Percentiles rank a stretch among this genome's conserved stretches.
Conservation (phyloP, 2,888 invertebrate genomes). For the Galeruca laticollis region DNA sequence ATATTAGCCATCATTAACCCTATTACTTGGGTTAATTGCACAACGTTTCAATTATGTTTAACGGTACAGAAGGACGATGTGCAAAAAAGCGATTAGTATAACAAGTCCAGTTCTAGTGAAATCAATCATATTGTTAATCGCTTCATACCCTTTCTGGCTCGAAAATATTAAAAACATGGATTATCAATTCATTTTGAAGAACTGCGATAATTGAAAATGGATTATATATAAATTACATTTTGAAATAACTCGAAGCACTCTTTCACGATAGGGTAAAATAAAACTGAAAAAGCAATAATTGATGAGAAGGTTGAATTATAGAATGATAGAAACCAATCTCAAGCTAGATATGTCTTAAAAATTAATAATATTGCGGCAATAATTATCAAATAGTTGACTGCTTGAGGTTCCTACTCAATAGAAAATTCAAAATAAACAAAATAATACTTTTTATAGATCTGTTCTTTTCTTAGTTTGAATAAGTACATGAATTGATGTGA, state of each 20-base stretch:
- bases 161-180: background rate
- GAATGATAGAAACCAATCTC: too few species aligned
- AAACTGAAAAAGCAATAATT: too few species aligned
- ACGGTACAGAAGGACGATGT: background rate
- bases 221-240: too few species aligned
- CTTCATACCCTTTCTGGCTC: background rate
- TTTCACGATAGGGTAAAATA: too few species aligned
- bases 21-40: constrained; percentile 7
- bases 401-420: too few species aligned
- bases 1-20: background rate
- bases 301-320: too few species aligned
- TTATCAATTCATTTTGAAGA: background rate
- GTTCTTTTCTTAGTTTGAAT: background rate
- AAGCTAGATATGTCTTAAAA: too few species aligned
- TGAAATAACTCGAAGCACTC: too few species aligned
- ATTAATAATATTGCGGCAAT: too few species aligned
- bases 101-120: background rate
- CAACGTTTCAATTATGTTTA: constrained; percentile 1
- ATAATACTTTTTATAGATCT: too few species aligned
- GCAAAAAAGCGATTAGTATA: constrained; percentile 3
- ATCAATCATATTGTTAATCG: constrained; percentile 1
- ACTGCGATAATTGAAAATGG: background rate
- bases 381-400: too few species aligned
- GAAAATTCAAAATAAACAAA: too few species aligned
- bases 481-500: background rate